A percentile compares a stretch with the other conserved stretches of the same genome.
Evolutionary conservation across 2,797 vertebrate genomes (phyloP).

Genomic region (Pseudochirops corinnae): DNA sequence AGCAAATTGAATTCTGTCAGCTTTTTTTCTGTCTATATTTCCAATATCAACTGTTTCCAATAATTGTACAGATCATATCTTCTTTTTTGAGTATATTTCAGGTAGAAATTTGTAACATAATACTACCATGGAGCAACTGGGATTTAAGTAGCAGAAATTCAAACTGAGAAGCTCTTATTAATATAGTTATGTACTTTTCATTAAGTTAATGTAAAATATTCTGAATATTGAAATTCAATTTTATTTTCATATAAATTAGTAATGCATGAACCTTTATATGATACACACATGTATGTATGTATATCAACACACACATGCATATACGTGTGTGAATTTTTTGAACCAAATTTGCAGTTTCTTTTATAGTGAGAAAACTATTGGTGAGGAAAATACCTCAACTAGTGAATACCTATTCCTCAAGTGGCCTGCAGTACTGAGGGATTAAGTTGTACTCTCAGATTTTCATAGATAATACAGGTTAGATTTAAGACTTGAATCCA

Average conservation of each 20-base stretch:
- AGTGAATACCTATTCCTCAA: neutral
- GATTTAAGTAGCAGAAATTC: constrained; percentile 16
- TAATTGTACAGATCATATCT: constrained; percentile 39
- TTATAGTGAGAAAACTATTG: neutral
- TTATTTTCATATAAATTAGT: neutral
- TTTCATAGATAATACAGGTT: neutral
- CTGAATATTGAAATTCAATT: constrained; percentile 15
- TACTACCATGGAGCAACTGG: neutral
- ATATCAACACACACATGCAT: neutral
- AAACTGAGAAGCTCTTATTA: constrained; percentile 21
- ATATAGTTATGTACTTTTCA: neutral
- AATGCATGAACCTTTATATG: neutral
- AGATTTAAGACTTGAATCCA: neutral
- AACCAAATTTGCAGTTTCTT: neutral
- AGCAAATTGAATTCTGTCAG: constrained; percentile 66
- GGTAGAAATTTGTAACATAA: constrained; percentile 15
- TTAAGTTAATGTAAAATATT: constrained; percentile 33
- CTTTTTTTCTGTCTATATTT: constrained; percentile 61
- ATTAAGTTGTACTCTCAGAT: neutral
- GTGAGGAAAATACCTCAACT: neutral
- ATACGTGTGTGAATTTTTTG: neutral
- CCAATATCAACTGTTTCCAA: constrained; percentile 38
- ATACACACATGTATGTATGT: neutral
- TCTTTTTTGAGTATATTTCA: constrained; percentile 48
- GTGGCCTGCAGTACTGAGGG: neutral